These are phyloP conservation scores for Caenorhabditis angaria DNA, from an alignment of 2,888 invertebrate genomes.

Conservation along the genomic window DNA sequence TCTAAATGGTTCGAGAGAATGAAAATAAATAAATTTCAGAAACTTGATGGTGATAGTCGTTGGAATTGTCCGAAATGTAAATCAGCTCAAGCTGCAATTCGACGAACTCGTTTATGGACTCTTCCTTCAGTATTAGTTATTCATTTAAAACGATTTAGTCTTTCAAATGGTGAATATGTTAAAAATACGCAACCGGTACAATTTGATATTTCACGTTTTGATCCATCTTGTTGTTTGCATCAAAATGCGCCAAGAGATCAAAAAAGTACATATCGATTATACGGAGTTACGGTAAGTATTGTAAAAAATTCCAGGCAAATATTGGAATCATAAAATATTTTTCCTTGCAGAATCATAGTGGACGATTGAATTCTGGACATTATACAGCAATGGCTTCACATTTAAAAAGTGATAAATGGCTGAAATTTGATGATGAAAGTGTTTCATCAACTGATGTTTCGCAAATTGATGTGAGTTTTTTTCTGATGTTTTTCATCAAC, in stretches of 20 bases:
- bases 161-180: constrained; percentile 53
- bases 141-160: constrained; percentile 66
- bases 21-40: constrained; percentile 33
- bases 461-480: constrained; percentile 44
- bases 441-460: constrained; percentile 31
- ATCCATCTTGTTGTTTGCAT: constrained; percentile 55
- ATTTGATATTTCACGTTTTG: constrained; percentile 55
- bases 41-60: constrained; percentile 51
- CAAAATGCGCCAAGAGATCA: constrained; percentile 18
- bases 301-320: background rate
- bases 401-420: constrained; percentile 49
- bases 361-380: constrained; percentile 65
- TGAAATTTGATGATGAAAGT: constrained; percentile 62
- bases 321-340: background rate
- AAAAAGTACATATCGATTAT: constrained; percentile 53
- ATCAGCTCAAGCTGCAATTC: constrained; percentile 40
- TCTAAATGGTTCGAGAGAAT: constrained; percentile 3
- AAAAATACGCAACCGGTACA: constrained; percentile 64
- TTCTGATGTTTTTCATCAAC: background rate
- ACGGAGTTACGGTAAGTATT: constrained; percentile 63
- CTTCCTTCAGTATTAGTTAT: constrained; percentile 61
- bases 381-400: constrained; percentile 63
- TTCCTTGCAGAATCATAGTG: constrained; percentile 65
- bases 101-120: constrained; percentile 60
- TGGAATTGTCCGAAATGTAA: constrained; percentile 69